phyloP scores from a whole-genome alignment of 2,888 invertebrate genomes.

The Anoncus sp. region DNA sequence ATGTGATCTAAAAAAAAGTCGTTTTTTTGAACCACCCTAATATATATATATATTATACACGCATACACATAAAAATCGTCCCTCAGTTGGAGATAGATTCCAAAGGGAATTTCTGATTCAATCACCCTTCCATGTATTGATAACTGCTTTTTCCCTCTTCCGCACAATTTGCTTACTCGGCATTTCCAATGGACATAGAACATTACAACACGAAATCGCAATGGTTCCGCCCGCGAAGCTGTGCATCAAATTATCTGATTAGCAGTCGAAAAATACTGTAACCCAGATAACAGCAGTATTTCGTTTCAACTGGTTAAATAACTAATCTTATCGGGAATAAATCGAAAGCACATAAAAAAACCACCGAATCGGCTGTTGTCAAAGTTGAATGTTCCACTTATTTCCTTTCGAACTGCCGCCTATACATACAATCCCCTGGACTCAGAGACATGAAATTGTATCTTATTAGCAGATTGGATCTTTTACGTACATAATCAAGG shows the following conservation, averaged over 20 bases:
- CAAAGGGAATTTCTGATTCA: slow-evolving; percentile 26
- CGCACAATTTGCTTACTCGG: slow-evolving; percentile 9
- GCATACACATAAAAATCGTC: not conserved
- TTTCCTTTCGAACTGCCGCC: not conserved
- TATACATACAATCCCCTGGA: not conserved
- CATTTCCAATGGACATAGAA: not conserved
- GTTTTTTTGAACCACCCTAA: too few species aligned
- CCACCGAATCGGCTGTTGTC: not conserved
- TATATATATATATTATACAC: too few species aligned
- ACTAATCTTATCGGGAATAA: not conserved
- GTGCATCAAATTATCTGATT: not conserved
- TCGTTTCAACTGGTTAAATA: not conserved
- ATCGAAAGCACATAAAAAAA: not conserved
- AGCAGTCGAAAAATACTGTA: not conserved
- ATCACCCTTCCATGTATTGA: slow-evolving; percentile 13
- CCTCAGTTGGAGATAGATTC: slow-evolving; percentile 19
- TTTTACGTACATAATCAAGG: not conserved
- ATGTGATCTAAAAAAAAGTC: too few species aligned
- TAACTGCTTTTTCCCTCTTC: not conserved
- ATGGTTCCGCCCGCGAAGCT: not conserved
- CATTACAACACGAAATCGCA: slow-evolving; percentile 9
- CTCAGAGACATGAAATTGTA: not conserved
- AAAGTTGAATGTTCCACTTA: not conserved
- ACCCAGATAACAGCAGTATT: not conserved
- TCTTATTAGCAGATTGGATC: not conserved